phyloP scores from a whole-genome alignment of 2,797 vertebrate species.

The Enteromius paludinosus region DNA sequence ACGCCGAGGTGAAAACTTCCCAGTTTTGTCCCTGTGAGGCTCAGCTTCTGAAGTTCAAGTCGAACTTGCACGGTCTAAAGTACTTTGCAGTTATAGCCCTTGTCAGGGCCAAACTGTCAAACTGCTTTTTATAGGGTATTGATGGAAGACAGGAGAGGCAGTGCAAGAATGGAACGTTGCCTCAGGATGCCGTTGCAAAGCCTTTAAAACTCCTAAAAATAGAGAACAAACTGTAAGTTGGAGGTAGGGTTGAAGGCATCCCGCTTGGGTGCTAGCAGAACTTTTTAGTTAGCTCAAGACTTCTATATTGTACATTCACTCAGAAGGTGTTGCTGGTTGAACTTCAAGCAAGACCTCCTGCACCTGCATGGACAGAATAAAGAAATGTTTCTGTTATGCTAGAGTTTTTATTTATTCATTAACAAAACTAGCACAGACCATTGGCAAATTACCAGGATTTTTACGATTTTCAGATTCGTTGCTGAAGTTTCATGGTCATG shows the following conservation, averaged over 20 bases:
- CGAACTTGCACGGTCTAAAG: neutral
- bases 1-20: constrained; percentile 20
- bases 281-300: constrained; percentile 42
- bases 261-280: constrained; percentile 13
- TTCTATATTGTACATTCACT: constrained; percentile 37
- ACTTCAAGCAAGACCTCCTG: constrained; percentile 11
- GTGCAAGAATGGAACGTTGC: constrained; percentile 32
- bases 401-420: constrained; percentile 7
- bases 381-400: neutral
- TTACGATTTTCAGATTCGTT: constrained; percentile 14
- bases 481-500: constrained; percentile 38
- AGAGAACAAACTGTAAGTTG: constrained; percentile 29
- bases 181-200: constrained; percentile 46
- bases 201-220: constrained; percentile 26
- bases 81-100: constrained; percentile 26
- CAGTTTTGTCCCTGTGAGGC: constrained; percentile 15
- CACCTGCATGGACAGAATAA: neutral
- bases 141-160: constrained; percentile 25
- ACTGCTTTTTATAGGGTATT: constrained; percentile 40
- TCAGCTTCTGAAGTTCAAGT: constrained; percentile 32
- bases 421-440: constrained; percentile 34
- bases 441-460: constrained; percentile 57
- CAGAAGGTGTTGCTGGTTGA: constrained; percentile 23
- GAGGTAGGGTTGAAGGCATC: constrained; percentile 2
- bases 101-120: constrained; percentile 31